Conservation (phyloP, 2,797 vertebrate genomes). For the Chelmon rostratus region DNA sequence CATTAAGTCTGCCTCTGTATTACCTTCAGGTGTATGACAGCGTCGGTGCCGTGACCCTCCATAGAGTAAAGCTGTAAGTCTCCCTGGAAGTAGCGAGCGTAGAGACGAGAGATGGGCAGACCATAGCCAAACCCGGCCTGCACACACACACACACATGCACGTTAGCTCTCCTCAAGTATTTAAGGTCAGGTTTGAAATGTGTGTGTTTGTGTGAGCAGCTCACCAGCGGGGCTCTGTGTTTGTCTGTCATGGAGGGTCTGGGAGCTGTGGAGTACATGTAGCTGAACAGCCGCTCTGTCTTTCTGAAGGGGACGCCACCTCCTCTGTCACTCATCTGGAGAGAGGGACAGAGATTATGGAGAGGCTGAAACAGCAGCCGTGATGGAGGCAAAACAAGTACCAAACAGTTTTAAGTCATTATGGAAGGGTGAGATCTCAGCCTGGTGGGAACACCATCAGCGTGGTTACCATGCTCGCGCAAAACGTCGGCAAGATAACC, state of each 20-base stretch:
- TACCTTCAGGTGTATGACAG: conserved; percentile 88
- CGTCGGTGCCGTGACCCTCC: conserved; percentile 91
- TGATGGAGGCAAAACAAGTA: neutral
- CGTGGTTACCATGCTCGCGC: neutral
- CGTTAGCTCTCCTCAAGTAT: neutral
- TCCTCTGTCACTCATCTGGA: conserved; percentile 91
- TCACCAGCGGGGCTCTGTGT: conserved; percentile 88
- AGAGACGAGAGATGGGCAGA: conserved; percentile 93
- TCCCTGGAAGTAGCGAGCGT: conserved; percentile 93
- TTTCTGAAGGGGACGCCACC: conserved; percentile 90
- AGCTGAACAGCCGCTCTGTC: conserved; percentile 92
- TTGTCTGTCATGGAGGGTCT: conserved; percentile 81
- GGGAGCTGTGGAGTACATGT: conserved; percentile 92
- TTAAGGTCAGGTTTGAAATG: neutral
- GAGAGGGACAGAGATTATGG: neutral
- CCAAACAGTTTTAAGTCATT: neutral
- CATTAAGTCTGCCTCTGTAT: neutral
- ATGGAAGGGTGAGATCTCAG: neutral
- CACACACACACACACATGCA: conserved; percentile 25
- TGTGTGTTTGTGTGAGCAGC: conserved; percentile 13
- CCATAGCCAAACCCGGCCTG: conserved; percentile 93
- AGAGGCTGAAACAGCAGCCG: neutral
- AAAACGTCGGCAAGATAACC: neutral
- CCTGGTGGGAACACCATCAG: neutral
- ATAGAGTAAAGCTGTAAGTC: conserved; percentile 93